Base-by-base conservation (phyloP, 2,888 invertebrate species). In the Amorpha juglandis region DNA sequence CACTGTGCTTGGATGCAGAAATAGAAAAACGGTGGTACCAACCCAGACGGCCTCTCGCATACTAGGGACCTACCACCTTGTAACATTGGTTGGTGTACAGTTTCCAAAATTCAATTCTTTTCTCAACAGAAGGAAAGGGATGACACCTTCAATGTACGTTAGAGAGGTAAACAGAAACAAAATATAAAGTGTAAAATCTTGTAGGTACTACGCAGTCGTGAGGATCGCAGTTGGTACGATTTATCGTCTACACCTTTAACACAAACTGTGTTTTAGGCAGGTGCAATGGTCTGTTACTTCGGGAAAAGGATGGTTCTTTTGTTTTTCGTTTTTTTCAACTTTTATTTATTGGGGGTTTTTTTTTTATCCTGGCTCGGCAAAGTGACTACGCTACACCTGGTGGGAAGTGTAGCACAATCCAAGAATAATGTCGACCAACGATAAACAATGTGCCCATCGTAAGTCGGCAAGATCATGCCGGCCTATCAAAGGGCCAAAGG, bases 151-250 rank as follows among this genome's bases (percentile, higher is more conserved):
- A 33, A 33, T 45, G 33, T 64, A 33, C 27, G 53, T 53, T 38
- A 63, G 2, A 27, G 42, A 27, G 12, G 52, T 42, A 19, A 35
- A 58, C 16, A 12, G 63, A 12, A 58, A 50, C 63, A 67, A 52
- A 58, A 67, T 64, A 48, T 64, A 62, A 67, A 67, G 67, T 67
- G 67, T 64, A 51, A 58, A 67, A 52, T 52, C 64, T 64, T 67
- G 67, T 64, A 48, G 63, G 35, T 63, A 47, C 45, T 51, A 47
- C 66, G 52, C 38, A 48, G 62, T n/a, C 51, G 51, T 47, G 21
- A 7, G 27, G 63, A 62, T 9, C 42, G 62, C 50, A 0, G 14
- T 1, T 53, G 16, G 11, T 7, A n/a, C 63, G 42, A 66, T 66
- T 63, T 66, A 66, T 66, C 33, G 63, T 42, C n/a, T 52, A 27